Evolutionary conservation across 92 coral and sea anemone species (phyloP), one percentile per base, ranked within the genome.

Genomic region (Montipora capitata): DNA sequence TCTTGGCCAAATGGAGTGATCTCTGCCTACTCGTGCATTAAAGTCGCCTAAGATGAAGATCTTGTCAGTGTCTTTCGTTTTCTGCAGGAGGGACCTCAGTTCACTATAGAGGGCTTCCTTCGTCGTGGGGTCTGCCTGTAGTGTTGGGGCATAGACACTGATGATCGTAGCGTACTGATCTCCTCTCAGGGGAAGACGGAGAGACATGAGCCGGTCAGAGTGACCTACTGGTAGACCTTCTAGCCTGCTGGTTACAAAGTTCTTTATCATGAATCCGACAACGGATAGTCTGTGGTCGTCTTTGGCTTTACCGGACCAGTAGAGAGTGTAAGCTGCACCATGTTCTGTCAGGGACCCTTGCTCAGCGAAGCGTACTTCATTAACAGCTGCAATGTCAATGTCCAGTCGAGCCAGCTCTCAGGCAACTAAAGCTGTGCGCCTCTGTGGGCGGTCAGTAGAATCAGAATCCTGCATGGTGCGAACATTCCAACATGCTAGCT

Each of bases 201-300:
- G 72, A 10, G 80, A 51, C 81, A 72, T 83, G 79, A 83, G 45
- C 20, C 81, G 72, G 79, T 72, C 88, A 83, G 69, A 20, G 38
- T 71, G 78, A 0, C 80, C 81, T 1, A 70, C 71, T 10, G 66
- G 72, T 13, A 83, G 44, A 38, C 27, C 27, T 5, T 73, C 7
- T 0, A 58, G 88, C 49, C 35, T 70, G 68, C 38, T 83, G 79
- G 72, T 65, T 42, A 72, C 70, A 44, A 66, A 54, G 80, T 40
- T 83, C 41, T 44, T 54, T 42, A 78, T 78, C 83, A 57, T 57
- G 54, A 83, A 73, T 44, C 88, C 81, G 17, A 83, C 88, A 10
- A 5, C 81, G 3, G 71, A 70, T 5, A 52, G 71, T 38, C 81
- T 10, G 68, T 15, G 44, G 1, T 83, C 88, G 4, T 72, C 79